Base-by-base conservation (phyloP, 2,888 invertebrate genomes). In the Lathronympha strigana region DNA sequence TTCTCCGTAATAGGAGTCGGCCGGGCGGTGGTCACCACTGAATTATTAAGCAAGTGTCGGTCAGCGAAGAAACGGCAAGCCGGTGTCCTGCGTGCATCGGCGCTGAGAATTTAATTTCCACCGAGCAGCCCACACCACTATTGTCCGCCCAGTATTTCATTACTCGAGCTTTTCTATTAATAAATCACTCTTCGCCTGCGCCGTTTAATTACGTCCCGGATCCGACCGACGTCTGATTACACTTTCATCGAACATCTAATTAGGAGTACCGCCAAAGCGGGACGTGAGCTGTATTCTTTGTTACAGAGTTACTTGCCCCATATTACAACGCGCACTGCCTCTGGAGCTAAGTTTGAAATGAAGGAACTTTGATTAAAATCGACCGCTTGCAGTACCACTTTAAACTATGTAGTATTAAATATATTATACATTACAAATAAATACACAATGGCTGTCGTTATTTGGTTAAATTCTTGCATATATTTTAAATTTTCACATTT, bases 191-290 rank as follows among this genome's bases (percentile, higher is more conserved):
- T 90, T 92, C 90, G 91, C 90, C 84, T 83, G 85, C 84, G 82
- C 86, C 88, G 86, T 91, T 92, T 92, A 92, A 92, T 92, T 92
- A 91, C 92, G 87, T 83, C 86, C 88, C 83, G 86, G 88, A 88
- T 90, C 88, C 87, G 85, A 82, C 84, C 88, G 82, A 81, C 88
- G 88, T 89, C 89, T 90, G 91, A 92, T 92, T 90, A 92, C 92
- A 90, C 86, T 91, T 90, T 91, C 90, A 91, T 92, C 90, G 92
- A 91, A 90, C 91, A 89, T 90, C 89, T 92, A 91, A 92, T 91
- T 91, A 90, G 89, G 83, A 88, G 87, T 90, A 90, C 92, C 90
- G 85, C 80, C 82, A 80, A 80, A 78, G 76, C 77, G 77, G 73
- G 73, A 75, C 73, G 67, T 72, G 73, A 69, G 72, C 79, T 88